Conservation (phyloP, 2,797 vertebrate genomes). For the Coracias cyanogaster region DNA sequence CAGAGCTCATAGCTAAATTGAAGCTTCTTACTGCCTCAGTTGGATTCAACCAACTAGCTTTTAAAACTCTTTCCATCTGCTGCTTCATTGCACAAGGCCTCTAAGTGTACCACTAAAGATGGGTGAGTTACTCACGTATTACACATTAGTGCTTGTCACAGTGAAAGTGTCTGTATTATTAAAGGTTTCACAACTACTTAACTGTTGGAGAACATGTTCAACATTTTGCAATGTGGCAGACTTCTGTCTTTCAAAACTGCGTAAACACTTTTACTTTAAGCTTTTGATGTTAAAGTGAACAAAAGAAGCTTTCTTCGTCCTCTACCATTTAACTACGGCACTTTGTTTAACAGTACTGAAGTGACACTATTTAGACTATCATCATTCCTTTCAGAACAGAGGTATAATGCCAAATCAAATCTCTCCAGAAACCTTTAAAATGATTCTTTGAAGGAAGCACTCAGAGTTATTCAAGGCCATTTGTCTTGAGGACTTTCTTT, state of each 20-base stretch:
- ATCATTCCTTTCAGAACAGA: slow-evolving; percentile 48
- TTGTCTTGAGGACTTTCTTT: slow-evolving; percentile 31
- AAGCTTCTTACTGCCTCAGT: neutral
- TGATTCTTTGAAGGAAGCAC: slow-evolving; percentile 41
- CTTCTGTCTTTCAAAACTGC: slow-evolving; percentile 35
- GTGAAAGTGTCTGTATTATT: neutral
- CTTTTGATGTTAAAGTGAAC: neutral
- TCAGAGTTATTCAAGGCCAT: slow-evolving; percentile 31
- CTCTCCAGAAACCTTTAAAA: slow-evolving; percentile 26
- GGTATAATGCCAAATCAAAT: neutral
- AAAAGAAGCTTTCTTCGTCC: neutral
- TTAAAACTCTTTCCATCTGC: neutral
- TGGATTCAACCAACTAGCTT: neutral
- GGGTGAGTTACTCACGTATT: neutral
- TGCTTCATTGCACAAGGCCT: neutral
- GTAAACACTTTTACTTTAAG: slow-evolving; percentile 31
- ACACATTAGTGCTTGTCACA: neutral
- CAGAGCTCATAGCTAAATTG: neutral
- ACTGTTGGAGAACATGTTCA: neutral
- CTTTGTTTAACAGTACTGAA: neutral
- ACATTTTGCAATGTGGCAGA: slow-evolving; percentile 35
- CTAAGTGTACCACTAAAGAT: neutral
- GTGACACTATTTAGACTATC: neutral
- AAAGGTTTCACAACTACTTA: neutral
- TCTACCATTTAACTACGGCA: neutral